Evolutionary conservation across 2,797 vertebrate genomes (phyloP).

Genomic region (Pseudopleuronectes americanus): DNA sequence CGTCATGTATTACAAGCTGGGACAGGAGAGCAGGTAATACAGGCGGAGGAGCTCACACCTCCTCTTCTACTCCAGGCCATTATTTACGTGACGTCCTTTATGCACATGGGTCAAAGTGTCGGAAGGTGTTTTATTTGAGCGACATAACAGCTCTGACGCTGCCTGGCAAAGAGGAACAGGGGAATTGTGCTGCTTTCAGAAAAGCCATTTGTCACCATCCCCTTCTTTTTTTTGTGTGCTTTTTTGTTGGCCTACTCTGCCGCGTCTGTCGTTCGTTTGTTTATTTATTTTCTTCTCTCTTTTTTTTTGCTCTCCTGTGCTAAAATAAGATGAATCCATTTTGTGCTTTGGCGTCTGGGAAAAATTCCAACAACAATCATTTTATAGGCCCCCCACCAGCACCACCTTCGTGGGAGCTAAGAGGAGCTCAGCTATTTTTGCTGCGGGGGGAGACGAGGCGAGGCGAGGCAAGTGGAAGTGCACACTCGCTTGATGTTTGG

Average conservation of each 20-base stretch:
- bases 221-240: constrained; percentile 1
- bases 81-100: constrained; percentile 64
- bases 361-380: constrained; percentile 68
- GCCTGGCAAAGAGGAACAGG: constrained; percentile 44
- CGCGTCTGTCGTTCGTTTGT: constrained; percentile 33
- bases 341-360: constrained; percentile 62
- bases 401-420: constrained; percentile 51
- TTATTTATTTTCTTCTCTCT: constrained; percentile 5
- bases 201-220: constrained; percentile 62
- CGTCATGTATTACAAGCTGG: constrained; percentile 3
- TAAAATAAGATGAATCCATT: constrained; percentile 70
- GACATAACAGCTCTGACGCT: constrained; percentile 57
- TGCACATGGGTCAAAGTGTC: constrained; percentile 56
- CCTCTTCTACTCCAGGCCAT: constrained; percentile 13
- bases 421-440: constrained; percentile 70
- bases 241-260: constrained; percentile 32
- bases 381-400: constrained; percentile 38
- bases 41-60: constrained; percentile 22
- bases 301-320: constrained; percentile 27
- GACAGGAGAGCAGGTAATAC: constrained; percentile 12
- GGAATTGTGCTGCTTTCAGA: constrained; percentile 65
- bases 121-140: constrained; percentile 66
- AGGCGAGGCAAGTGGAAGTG: constrained; percentile 53
- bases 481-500: constrained; percentile 46
- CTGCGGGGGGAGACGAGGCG: constrained; percentile 65